Percentiles rank a stretch among this genome's conserved stretches.
phyloP scores from a whole-genome alignment of 2,888 invertebrate species.

The Barypeithes pellucidus region DNA sequence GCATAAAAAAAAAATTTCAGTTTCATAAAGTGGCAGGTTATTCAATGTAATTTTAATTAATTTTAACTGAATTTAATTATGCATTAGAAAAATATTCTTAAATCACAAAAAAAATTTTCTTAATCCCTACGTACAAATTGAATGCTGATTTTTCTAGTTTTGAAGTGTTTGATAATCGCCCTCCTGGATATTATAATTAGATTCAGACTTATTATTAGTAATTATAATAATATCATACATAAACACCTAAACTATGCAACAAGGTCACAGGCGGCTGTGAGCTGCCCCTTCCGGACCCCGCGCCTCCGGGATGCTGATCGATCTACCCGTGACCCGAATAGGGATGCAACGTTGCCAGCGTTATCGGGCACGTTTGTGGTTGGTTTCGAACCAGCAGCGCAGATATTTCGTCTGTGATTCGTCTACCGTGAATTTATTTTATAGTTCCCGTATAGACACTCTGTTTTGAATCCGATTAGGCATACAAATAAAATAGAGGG shows the following conservation, averaged over 20 bases:
- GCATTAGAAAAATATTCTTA: too few species aligned
- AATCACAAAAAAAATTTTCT: too few species aligned
- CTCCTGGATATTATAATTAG: too few species aligned
- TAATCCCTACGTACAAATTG: too few species aligned
- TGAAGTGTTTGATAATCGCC: too few species aligned
- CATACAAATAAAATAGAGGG: neutral
- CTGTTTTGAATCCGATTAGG: conserved; percentile 18
- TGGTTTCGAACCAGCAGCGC: conserved; percentile 34
- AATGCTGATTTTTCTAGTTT: too few species aligned
- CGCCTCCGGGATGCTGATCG: conserved; percentile 49
- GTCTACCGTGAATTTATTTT: conserved; percentile 35
- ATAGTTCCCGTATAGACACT: conserved; percentile 24
- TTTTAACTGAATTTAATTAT: too few species aligned
- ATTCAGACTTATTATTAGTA: too few species aligned
- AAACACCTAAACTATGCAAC: conserved; percentile 46
- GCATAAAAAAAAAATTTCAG: too few species aligned
- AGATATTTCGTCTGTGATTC: conserved; percentile 39
- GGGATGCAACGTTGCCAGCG: conserved; percentile 44
- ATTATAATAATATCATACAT: conserved; percentile 17
- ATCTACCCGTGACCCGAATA: conserved; percentile 55
- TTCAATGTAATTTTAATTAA: too few species aligned
- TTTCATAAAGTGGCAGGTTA: too few species aligned
- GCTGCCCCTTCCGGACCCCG: conserved; percentile 38
- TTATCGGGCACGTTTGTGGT: conserved; percentile 29
- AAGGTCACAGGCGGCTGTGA: conserved; percentile 50